phyloP scores from a whole-genome alignment of 2,888 invertebrate genomes.

The Agrypnus murinus region DNA sequence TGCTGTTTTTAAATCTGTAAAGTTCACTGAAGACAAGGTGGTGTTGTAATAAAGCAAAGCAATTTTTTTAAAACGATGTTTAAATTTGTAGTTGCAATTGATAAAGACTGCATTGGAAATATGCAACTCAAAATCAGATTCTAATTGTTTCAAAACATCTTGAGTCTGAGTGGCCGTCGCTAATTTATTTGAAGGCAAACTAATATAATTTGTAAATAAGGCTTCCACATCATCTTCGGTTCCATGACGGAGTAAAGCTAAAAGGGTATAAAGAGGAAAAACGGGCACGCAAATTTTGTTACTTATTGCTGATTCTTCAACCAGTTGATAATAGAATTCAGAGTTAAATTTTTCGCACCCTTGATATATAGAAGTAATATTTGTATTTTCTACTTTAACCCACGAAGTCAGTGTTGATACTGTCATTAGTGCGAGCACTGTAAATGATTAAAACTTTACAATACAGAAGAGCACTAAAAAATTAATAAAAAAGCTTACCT shows the following conservation, averaged over 20 bases:
- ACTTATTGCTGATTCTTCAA: not conserved
- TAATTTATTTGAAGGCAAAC: not conserved
- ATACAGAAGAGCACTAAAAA: too few relatives aligned
- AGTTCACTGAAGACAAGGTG: not conserved
- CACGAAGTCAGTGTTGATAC: not conserved
- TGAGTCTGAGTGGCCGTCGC: not conserved
- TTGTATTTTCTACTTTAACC: not conserved
- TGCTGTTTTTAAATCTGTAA: not conserved
- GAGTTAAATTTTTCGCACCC: not conserved
- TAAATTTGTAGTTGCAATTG: not conserved
- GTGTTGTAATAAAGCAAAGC: not conserved
- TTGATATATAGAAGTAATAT: not conserved
- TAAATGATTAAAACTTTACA: too few relatives aligned
- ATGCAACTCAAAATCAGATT: not conserved
- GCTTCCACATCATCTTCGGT: not conserved
- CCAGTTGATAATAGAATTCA: not conserved
- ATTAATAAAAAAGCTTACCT: conserved; percentile 1
- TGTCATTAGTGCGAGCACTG: too few relatives aligned
- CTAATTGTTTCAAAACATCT: not conserved
- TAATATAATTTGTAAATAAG: not conserved
- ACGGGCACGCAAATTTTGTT: not conserved
- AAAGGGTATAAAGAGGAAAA: conserved; percentile 1
- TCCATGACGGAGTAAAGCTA: not conserved
- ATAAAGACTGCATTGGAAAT: conserved; percentile 1
- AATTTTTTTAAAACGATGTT: not conserved